A percentile compares a stretch with the other conserved stretches of the same genome.
Evolutionary conservation across 2,888 invertebrate genomes (phyloP).

Genomic region (Dryocosmus kuriphilus): DNA sequence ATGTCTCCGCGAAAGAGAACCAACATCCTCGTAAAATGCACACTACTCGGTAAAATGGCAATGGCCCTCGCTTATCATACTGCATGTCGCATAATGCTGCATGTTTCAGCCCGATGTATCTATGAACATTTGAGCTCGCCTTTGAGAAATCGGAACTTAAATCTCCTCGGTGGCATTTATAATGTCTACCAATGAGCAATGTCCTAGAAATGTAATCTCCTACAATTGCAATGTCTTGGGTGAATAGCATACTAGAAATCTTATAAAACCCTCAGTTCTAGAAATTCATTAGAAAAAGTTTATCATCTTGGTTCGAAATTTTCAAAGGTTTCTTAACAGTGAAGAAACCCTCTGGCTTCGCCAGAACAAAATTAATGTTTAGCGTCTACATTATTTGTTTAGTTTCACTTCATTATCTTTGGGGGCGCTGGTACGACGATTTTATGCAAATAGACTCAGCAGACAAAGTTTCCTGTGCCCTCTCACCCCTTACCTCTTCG

Average conservation of each 20-base stretch:
- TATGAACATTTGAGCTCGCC: constrained; percentile 20
- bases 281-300: not conserved
- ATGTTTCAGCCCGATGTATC: constrained; percentile 45
- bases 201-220: constrained; percentile 9
- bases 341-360: constrained; percentile 9
- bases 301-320: not conserved
- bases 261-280: not conserved
- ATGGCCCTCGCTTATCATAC: constrained; percentile 73
- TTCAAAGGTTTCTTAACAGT: not conserved
- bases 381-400: constrained; percentile 77
- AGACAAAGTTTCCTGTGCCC: constrained; percentile 65
- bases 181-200: constrained; percentile 19
- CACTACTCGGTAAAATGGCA: constrained; percentile 66
- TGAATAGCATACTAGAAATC: not conserved
- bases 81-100: constrained; percentile 55
- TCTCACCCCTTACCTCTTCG: constrained; percentile 24
- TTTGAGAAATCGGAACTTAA: constrained; percentile 51
- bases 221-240: not conserved
- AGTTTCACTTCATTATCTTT: constrained; percentile 76
- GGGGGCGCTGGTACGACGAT: constrained; percentile 70
- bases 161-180: constrained; percentile 23
- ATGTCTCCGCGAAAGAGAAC: constrained; percentile 72
- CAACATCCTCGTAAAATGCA: constrained; percentile 71
- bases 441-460: constrained; percentile 73
- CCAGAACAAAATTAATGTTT: constrained; percentile 74